Conservation (phyloP, 2,888 invertebrate species). For the Plutella xylostella region DNA sequence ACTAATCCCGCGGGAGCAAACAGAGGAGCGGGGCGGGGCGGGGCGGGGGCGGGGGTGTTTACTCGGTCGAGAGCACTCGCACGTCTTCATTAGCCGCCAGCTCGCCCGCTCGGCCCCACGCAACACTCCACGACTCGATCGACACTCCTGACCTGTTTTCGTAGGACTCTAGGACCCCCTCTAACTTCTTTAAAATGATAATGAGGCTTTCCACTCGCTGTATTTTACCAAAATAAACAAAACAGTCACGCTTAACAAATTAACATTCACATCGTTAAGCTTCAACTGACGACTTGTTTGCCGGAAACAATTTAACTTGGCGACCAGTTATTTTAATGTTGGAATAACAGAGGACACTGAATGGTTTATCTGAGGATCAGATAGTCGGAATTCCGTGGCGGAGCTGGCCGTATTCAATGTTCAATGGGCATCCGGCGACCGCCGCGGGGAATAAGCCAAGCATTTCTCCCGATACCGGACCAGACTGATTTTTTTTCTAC, state of each 20-base stretch:
- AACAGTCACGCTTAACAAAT: constrained; percentile 35
- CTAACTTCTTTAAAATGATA: constrained; percentile 2
- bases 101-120: constrained; percentile 4
- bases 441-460: constrained; percentile 38
- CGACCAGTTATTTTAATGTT: constrained; percentile 41
- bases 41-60: constrained; percentile 54
- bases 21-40: constrained; percentile 52
- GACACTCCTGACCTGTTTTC: neutral
- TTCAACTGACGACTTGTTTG: constrained; percentile 40
- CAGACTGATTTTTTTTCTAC: constrained; percentile 43
- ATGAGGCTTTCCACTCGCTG: neutral
- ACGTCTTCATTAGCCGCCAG: constrained; percentile 57
- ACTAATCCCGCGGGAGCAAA: constrained; percentile 66
- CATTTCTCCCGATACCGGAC: constrained; percentile 48
- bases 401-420: neutral
- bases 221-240: constrained; percentile 32
- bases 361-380: constrained; percentile 63
- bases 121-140: neutral
- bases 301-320: constrained; percentile 60
- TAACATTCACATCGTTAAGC: constrained; percentile 43
- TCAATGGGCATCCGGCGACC: neutral
- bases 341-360: constrained; percentile 42
- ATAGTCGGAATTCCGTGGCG: constrained; percentile 14
- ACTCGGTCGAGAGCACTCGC: constrained; percentile 62
- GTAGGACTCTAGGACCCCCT: neutral